Conservation (phyloP, 2,888 invertebrate species). For the Megamerina dolium region DNA sequence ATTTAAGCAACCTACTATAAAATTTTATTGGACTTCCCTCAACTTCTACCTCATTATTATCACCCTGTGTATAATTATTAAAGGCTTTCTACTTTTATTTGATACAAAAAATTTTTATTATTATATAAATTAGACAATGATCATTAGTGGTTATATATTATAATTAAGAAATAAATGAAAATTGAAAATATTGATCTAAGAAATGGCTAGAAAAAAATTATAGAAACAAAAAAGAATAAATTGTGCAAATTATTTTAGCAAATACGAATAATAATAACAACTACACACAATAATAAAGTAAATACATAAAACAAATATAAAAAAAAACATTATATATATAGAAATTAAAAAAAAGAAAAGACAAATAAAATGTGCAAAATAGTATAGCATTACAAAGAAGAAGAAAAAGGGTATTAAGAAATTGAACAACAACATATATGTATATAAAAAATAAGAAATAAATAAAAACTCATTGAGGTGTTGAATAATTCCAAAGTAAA, state of each 20-base stretch:
- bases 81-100: too few relatives aligned
- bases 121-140: too few relatives aligned
- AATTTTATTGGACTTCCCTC: too few relatives aligned
- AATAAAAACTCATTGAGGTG: slow-evolving; percentile 5
- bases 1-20: too few relatives aligned
- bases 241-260: slow-evolving; percentile 3
- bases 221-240: neutral
- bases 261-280: slow-evolving; percentile 5
- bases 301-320: neutral
- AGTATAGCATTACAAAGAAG: slow-evolving; percentile 11
- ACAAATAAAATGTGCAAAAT: slow-evolving; percentile 8
- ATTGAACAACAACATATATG: slow-evolving; percentile 9
- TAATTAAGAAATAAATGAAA: too few relatives aligned
- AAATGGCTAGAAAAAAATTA: neutral
- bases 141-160: too few relatives aligned
- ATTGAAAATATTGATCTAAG: too few relatives aligned
- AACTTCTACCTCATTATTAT: too few relatives aligned
- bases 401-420: slow-evolving; percentile 7
- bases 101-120: too few relatives aligned
- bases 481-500: slow-evolving; percentile 23
- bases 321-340: neutral
- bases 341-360: neutral
- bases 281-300: neutral
- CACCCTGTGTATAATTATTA: too few relatives aligned
- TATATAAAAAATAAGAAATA: neutral